These are phyloP conservation scores for Troglohyphantes excavatus DNA, from an alignment of 2,888 invertebrate species.

Conservation along the genomic window DNA sequence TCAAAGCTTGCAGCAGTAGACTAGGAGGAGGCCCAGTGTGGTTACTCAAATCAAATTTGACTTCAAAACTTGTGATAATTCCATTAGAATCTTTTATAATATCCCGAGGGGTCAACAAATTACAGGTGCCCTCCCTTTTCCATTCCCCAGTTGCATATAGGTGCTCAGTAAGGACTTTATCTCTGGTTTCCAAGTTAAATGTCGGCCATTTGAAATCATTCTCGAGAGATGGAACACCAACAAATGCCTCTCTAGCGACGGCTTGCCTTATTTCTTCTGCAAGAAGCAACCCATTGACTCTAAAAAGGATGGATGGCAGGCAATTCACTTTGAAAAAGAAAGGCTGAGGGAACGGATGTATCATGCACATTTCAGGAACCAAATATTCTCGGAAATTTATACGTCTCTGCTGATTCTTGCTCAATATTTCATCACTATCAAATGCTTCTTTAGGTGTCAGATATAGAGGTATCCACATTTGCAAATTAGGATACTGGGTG, in stretches of 20 bases:
- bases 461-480: conserved; percentile 95
- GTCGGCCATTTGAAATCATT: conserved; percentile 22
- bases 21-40: conserved; percentile 55
- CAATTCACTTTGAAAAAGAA: conserved; percentile 93
- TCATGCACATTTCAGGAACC: conserved; percentile 93
- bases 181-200: conserved; percentile 81
- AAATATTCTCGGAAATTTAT: conserved; percentile 84
- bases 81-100: conserved; percentile 31
- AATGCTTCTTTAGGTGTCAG: conserved; percentile 88
- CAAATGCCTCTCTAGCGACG: conserved; percentile 84
- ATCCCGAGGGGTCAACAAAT: conserved; percentile 29
- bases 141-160: background rate
- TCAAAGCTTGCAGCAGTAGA: conserved; percentile 85
- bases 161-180: conserved; percentile 44
- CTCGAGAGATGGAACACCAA: conserved; percentile 82
- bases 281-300: conserved; percentile 87
- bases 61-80: conserved; percentile 57
- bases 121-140: background rate
- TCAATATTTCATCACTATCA: conserved; percentile 10
- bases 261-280: conserved; percentile 88
- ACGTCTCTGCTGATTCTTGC: conserved; percentile 89
- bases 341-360: conserved; percentile 85
- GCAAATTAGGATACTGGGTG: conserved; percentile 96
- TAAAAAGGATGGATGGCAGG: conserved; percentile 92
- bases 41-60: conserved; percentile 17